Conservation (phyloP, 2,113 vertebrate species). For the Corythoichthys intestinalis region DNA sequence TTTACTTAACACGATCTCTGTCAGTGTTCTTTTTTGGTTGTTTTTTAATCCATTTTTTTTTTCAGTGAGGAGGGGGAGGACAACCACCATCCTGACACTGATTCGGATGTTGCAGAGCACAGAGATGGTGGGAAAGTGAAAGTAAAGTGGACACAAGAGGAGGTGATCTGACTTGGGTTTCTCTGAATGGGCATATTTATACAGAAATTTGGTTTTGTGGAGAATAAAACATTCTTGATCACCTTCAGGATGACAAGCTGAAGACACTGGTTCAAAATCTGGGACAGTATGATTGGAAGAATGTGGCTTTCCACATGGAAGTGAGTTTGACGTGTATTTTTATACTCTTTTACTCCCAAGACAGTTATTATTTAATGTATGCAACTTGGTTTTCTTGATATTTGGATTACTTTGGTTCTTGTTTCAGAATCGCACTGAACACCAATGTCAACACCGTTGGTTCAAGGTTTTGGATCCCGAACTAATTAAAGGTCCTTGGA, state of each 20-base stretch:
- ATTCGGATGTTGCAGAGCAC: constrained; percentile 85
- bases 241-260: constrained; percentile 85
- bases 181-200: not conserved
- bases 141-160: constrained; percentile 91
- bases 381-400: not conserved
- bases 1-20: too few relatives aligned
- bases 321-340: constrained; percentile 71
- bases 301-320: constrained; percentile 81
- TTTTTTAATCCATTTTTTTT: constrained; percentile 10
- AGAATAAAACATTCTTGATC: constrained; percentile 11
- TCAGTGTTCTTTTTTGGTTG: not conserved
- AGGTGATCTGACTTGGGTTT: constrained; percentile 66
- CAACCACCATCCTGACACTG: constrained; percentile 81
- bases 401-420: not conserved
- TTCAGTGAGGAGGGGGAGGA: constrained; percentile 88
- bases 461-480: constrained; percentile 92
- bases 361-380: not conserved
- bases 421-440: constrained; percentile 85
- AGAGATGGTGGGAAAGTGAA: constrained; percentile 84
- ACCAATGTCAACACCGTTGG: constrained; percentile 97
- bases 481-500: constrained; percentile 96
- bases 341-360: not conserved
- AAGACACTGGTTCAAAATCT: constrained; percentile 83
- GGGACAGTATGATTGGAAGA: constrained; percentile 89
- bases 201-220: not conserved